phyloP scores from a whole-genome alignment of 2,113 vertebrate genomes.

The Symphodus melops region DNA sequence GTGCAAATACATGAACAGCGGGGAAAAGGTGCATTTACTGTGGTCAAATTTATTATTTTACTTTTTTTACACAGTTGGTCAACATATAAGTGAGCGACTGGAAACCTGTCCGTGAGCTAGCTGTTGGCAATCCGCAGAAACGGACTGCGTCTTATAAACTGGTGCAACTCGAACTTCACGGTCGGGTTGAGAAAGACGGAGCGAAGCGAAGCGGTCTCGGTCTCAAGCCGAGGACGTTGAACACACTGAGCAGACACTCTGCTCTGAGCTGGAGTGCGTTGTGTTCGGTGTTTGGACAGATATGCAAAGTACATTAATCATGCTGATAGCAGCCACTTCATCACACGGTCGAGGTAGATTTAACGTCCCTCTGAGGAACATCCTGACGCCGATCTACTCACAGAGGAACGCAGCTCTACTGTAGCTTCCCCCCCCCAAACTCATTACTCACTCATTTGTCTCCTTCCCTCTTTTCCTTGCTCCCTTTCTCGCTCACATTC shows the following conservation, averaged over 20 bases:
- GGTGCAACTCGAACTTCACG: no score
- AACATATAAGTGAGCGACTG: no score
- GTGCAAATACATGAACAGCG: no score
- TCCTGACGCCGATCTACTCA: not conserved
- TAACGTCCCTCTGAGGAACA: not conserved
- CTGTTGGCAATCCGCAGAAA: no score
- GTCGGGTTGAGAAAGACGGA: not conserved
- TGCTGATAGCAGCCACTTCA: conserved; percentile 3
- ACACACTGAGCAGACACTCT: no score
- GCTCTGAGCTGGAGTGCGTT: not conserved
- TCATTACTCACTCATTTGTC: not conserved
- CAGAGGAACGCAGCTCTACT: not conserved
- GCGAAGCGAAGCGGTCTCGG: not conserved
- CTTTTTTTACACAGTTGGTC: no score
- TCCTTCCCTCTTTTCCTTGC: not conserved
- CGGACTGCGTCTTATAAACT: no score
- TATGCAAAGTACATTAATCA: not conserved
- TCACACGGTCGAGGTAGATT: not conserved
- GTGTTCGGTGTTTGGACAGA: not conserved
- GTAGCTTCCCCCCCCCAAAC: not conserved
- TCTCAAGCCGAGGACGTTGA: no score
- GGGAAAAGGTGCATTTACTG: no score
- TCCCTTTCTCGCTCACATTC: not conserved
- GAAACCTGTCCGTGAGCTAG: no score
- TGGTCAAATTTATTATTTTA: no score